These are phyloP conservation scores for Prorops nasuta DNA, from an alignment of 1,140 invertebrate species.

Conservation along the genomic window DNA sequence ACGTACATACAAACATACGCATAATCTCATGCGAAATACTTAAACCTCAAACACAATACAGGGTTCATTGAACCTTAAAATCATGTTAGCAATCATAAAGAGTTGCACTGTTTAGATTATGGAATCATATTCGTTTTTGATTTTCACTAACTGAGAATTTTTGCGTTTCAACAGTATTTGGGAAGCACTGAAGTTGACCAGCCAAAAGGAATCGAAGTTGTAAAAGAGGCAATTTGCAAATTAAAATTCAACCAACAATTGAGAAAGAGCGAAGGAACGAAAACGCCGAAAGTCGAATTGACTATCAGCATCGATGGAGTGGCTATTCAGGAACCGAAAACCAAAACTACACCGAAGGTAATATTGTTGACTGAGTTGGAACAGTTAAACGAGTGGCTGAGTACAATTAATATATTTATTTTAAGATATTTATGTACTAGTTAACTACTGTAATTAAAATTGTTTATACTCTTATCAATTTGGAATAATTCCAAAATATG, in stretches of 20 bases:
- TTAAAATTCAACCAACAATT: constrained; percentile 92
- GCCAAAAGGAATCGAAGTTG: constrained; percentile 94
- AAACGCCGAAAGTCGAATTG: constrained; percentile 90
- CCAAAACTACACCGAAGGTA: constrained; percentile 53
- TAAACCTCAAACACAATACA: constrained; percentile 1
- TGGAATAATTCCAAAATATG: no score
- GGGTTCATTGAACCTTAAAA: constrained; percentile 25
- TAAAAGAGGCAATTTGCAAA: constrained; percentile 93
- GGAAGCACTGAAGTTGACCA: constrained; percentile 91
- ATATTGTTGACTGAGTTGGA: no score
- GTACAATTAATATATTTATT: no score
- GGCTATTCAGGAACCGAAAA: constrained; percentile 78
- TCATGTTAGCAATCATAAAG: constrained; percentile 11
- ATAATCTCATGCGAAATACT: no score
- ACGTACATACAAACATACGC: no score
- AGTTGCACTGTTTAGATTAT: no score
- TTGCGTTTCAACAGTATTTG: constrained; percentile 72
- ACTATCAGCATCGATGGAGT: constrained; percentile 95
- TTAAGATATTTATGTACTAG: no score
- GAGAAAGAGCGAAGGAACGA: constrained; percentile 86
- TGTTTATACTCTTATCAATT: no score
- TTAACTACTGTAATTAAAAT: no score
- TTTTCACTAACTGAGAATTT: no score
- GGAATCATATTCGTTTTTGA: no score
- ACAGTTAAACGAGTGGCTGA: background rate